Base-by-base conservation (phyloP, 1,140 invertebrate species). In the Stenopsyche tienmushanensis region DNA sequence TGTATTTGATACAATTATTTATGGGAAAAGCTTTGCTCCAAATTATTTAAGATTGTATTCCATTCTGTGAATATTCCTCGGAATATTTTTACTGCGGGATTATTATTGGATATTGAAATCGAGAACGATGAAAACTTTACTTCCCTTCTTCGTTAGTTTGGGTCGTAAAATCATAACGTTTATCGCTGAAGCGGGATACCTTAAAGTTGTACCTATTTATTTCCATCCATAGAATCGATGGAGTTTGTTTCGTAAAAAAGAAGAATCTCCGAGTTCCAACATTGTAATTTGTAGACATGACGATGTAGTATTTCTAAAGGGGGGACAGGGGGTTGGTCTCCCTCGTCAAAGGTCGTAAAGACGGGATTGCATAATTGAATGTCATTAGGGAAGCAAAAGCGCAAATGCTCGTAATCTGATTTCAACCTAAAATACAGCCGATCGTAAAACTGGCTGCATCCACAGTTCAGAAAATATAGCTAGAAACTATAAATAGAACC, bases 361-460 rank as follows among this genome's bases (percentile, higher is more conserved):
- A 47, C 44, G 3, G 18, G 44, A 47, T 47, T 47, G 44, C 44
- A 47, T 47, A 47, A 47, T 47, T 47, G 44, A 47, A 47, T 47
- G 44, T 47, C 10, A 18, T 47, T 47, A 47, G 44, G 29, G 29
- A 13, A 34, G 29, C 29, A 34, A 13, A 13, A 34, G 29, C 29
- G 29, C 29, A 34, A 34, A 34, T 34, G 29, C 29, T 34, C 5
- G 29, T 13, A 34, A 34, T 34, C 29, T 34, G 29, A 34, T 34
- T 34, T 34, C 5, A 34, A 34, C 5, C 5, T 34, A 13, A 34
- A 34, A 34, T 34, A 34, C 29, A 34, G 13, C 13, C 13, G 29
- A 34, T 34, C 29, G 29, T 34, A 34, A 34, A 34, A 34, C 29
- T 7, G 29, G 29, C 29, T 34, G 29, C 29, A 34, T 5, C n/a